Evolutionary conservation across 92 coral and sea anemone species (phyloP).

Genomic region (Heteractis magnifica): DNA sequence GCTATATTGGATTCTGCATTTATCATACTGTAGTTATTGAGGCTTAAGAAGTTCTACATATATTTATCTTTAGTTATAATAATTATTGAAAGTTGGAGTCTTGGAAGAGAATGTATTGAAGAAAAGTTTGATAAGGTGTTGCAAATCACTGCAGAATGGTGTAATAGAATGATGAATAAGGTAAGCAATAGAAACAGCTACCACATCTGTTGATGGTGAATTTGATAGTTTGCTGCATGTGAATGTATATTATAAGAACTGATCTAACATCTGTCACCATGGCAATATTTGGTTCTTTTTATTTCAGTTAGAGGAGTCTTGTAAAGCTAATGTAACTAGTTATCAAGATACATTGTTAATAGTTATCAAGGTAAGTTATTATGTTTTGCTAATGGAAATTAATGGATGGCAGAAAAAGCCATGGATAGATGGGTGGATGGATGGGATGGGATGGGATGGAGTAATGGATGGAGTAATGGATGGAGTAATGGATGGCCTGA

Average conservation of each 20-base stretch:
- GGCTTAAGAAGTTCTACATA: neutral
- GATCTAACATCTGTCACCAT: neutral
- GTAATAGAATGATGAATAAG: neutral
- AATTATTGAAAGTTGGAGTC: constrained; percentile 30
- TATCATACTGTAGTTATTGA: too few relatives aligned
- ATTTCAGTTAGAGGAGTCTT: constrained; percentile 7
- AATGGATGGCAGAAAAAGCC: too few relatives aligned
- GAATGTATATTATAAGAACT: too few relatives aligned
- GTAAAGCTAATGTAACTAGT: neutral
- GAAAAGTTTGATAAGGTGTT: constrained; percentile 10
- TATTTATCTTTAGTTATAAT: constrained; percentile 17
- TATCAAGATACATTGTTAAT: constrained; percentile 15
- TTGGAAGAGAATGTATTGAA: constrained; percentile 34
- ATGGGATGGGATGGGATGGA: neutral
- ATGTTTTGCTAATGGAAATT: neutral
- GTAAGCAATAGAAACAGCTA: neutral
- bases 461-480: neutral
- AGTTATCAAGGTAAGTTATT: constrained; percentile 9
- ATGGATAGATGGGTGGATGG: neutral
- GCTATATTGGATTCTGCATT: too few relatives aligned
- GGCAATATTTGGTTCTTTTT: neutral
- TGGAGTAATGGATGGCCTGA: neutral
- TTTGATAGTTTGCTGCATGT: too few relatives aligned
- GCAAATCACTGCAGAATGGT: constrained; percentile 18
- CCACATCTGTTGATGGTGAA: too few relatives aligned